These are phyloP conservation scores for Umimayanthus kanabou DNA, from an alignment of 92 coral and sea anemone genomes.

Conservation along the genomic window DNA sequence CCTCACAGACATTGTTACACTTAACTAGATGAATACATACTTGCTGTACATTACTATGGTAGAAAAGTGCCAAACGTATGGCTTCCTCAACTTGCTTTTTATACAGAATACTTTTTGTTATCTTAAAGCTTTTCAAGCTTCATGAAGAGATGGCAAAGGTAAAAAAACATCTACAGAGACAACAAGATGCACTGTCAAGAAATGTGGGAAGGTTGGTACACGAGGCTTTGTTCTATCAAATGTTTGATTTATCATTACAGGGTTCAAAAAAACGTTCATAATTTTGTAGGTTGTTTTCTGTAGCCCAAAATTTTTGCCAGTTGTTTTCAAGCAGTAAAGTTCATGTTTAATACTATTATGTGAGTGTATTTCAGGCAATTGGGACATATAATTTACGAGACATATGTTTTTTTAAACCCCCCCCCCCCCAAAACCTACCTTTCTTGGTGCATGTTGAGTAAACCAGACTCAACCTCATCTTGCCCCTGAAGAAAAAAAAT, in stretches of 20 bases:
- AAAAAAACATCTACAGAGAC: slow-evolving; percentile 77
- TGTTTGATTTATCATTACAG: not conserved
- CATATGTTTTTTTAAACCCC: too few relatives aligned
- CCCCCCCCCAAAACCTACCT: too few relatives aligned
- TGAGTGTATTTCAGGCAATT: too few relatives aligned
- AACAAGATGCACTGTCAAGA: slow-evolving; percentile 77
- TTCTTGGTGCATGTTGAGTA: too few relatives aligned
- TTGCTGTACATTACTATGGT: not conserved
- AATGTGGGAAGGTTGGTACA: slow-evolving; percentile 51
- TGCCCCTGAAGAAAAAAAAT: too few relatives aligned
- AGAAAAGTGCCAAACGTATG: not conserved
- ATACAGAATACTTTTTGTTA: not conserved
- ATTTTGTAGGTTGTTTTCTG: too few relatives aligned
- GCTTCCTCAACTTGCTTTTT: not conserved
- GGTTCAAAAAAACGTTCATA: not conserved
- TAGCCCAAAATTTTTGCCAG: not conserved
- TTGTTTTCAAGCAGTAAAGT: too few relatives aligned
- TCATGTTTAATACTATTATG: too few relatives aligned
- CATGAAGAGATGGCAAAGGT: slow-evolving; percentile 82
- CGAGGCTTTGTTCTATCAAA: not conserved
- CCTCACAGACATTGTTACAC: not conserved
- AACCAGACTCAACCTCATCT: too few relatives aligned
- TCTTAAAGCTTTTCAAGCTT: slow-evolving; percentile 74
- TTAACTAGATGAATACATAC: not conserved
- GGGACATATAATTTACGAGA: too few relatives aligned